A percentile compares a stretch with the other conserved stretches of the same genome.
phyloP scores from a whole-genome alignment of 2,797 vertebrate genomes.

The Mastacembelus armatus region DNA sequence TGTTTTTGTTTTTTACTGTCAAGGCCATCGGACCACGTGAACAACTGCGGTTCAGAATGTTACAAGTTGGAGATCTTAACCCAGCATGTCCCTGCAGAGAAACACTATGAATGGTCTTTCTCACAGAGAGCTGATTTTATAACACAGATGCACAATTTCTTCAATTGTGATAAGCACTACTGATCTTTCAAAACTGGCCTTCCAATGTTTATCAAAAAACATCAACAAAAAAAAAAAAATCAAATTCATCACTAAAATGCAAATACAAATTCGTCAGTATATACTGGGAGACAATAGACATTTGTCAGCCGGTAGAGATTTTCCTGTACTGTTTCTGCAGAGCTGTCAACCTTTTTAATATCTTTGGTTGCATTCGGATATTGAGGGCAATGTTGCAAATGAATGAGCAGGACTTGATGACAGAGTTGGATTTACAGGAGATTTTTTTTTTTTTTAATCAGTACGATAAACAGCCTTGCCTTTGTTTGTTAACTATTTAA shows the following conservation, averaged over 20 bases:
- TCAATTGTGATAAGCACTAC: conserved; percentile 12
- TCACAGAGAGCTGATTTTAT: conserved; percentile 15
- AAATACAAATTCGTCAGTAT: background rate
- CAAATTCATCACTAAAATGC: background rate
- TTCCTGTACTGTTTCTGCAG: background rate
- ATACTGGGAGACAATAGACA: background rate
- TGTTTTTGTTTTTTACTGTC: conserved; percentile 18
- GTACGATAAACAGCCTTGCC: conserved; percentile 7
- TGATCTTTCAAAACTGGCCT: background rate
- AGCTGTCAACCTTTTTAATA: background rate
- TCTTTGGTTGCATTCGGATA: background rate
- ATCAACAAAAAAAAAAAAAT: background rate
- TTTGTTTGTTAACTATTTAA: conserved; percentile 12
- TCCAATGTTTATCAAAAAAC: background rate
- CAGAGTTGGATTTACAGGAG: background rate
- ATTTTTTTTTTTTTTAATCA: conserved; percentile 14
- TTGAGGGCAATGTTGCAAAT: conserved; percentile 15
- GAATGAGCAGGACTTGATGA: conserved; percentile 31
- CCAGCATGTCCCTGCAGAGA: conserved; percentile 4
- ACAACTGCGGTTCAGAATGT: conserved; percentile 30
- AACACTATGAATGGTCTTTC: background rate
- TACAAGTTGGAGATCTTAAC: conserved; percentile 11
- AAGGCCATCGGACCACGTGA: conserved; percentile 17
- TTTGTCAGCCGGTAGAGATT: conserved; percentile 5
- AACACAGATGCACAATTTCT: conserved; percentile 4